Percentiles rank a stretch among this genome's conserved stretches.
Evolutionary conservation across 2,113 vertebrate species (phyloP).

Genomic region (Nicator chloris): DNA sequence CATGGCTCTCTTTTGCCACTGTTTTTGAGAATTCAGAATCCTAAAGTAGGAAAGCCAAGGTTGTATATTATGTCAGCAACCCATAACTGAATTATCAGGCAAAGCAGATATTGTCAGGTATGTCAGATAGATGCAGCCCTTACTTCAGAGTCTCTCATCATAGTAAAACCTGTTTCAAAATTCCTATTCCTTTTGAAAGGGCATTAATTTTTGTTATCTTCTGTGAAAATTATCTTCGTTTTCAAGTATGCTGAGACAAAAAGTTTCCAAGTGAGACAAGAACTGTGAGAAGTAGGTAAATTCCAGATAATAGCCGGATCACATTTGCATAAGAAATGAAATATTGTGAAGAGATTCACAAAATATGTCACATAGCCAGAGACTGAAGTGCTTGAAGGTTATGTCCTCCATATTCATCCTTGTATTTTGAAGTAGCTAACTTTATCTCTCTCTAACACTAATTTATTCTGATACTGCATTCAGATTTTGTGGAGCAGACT

Average conservation of each 20-base stretch:
- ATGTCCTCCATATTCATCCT: neutral
- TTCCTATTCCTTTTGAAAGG: neutral
- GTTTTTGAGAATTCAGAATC: neutral
- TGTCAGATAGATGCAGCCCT: neutral
- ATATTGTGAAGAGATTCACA: neutral
- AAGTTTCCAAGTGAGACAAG: neutral
- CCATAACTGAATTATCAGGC: neutral
- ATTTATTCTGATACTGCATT: neutral
- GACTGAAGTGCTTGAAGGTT: neutral
- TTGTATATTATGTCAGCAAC: neutral
- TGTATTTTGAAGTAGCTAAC: neutral
- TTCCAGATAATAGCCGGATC: neutral
- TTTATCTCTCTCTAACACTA: neutral
- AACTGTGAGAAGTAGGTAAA: neutral
- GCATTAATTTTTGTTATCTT: neutral
- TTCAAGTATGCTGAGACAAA: neutral
- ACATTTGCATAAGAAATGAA: neutral
- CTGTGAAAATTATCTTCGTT: neutral
- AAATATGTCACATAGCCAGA: neutral
- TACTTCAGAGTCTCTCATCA: neutral
- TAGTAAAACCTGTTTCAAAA: neutral
- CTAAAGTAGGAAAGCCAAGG: neutral
- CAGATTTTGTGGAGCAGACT: neutral
- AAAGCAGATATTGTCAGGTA: neutral
- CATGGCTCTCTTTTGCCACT: neutral